Conservation (phyloP, 2,113 vertebrate species). For the Corythornis vintsioides region DNA sequence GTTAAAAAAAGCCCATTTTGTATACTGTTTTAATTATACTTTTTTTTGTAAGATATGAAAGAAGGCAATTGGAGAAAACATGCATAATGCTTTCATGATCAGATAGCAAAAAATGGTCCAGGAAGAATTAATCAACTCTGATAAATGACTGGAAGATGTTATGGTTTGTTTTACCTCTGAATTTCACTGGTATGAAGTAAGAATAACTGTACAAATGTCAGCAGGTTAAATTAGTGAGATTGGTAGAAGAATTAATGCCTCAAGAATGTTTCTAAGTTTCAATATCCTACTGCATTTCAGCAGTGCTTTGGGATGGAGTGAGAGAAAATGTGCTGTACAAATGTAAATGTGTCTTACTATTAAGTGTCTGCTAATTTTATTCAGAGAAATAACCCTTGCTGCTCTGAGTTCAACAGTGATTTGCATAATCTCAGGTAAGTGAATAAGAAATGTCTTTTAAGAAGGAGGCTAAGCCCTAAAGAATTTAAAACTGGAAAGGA, state of each 20-base stretch:
- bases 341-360: not conserved
- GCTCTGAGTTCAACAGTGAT: constrained; percentile 3
- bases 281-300: not conserved
- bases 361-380: constrained; percentile 46
- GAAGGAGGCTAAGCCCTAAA: not conserved
- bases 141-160: not conserved
- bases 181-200: not conserved
- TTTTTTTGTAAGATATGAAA: not conserved
- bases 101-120: not conserved
- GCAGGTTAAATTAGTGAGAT: not conserved
- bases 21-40: not conserved
- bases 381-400: constrained; percentile 41
- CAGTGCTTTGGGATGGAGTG: not conserved
- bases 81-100: not conserved
- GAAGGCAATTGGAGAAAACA: not conserved
- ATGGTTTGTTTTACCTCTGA: not conserved
- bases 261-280: not conserved
- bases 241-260: not conserved
- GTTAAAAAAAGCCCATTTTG: not conserved
- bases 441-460: constrained; percentile 31
- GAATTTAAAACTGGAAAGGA: constrained; percentile 2
- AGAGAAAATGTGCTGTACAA: not conserved
- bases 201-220: not conserved
- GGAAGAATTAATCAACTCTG: not conserved
- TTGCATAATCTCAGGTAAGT: constrained; percentile 49